Evolutionary conservation across 1,140 invertebrate species (phyloP).

Genomic region (Cryptotermes secundus): DNA sequence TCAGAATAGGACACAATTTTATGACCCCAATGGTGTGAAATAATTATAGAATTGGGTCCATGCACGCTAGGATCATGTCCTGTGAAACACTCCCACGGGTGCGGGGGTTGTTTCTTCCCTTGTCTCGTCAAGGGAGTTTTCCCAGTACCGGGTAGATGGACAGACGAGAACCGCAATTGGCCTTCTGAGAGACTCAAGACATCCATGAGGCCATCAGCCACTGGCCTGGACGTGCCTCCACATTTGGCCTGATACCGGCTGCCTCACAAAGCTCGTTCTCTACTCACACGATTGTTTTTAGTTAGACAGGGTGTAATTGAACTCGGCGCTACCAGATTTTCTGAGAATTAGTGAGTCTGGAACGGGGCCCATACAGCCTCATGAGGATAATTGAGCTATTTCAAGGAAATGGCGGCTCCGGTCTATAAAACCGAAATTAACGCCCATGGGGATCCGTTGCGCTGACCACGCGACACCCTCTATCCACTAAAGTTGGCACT

Average conservation of each 20-base stretch:
- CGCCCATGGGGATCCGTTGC: no score
- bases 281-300: no score
- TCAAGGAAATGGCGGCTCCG: no score
- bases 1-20: not conserved
- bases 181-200: not conserved
- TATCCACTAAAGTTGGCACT: no score
- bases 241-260: not conserved
- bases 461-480: no score
- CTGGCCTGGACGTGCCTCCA: not conserved
- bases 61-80: not conserved
- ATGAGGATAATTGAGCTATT: no score
- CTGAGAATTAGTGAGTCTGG: no score
- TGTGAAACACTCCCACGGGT: not conserved
- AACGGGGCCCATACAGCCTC: no score
- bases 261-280: no score
- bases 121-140: conserved; percentile 1
- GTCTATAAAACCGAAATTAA: no score
- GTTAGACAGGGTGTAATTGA: no score
- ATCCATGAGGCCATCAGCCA: not conserved
- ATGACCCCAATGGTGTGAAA: conserved; percentile 1
- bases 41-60: not conserved
- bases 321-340: no score
- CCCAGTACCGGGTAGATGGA: not conserved
- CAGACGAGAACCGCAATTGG: not conserved
- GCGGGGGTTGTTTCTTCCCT: not conserved